Evolutionary conservation across 2,797 vertebrate species (phyloP), one percentile per base, ranked within the genome.

Genomic region (Lemur catta): DNA sequence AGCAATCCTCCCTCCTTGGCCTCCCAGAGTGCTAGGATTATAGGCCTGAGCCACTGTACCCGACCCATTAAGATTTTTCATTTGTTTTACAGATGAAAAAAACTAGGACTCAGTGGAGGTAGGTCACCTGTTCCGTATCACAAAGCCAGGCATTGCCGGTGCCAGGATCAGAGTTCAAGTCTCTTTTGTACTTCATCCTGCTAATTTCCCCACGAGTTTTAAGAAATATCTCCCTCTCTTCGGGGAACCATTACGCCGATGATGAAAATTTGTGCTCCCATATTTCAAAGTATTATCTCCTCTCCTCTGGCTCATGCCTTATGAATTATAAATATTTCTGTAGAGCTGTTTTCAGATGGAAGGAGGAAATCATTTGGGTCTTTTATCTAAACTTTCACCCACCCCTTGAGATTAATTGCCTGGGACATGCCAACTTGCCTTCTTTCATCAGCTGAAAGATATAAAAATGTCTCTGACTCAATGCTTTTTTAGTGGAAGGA

Each of bases 361-460:
- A 98, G 46, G 89, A 96, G n/a, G 38, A 78, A 86, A 72, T 79
- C 59, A 94, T 76, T 88, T 86, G 67, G 97, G 59, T 17, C 43
- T 92, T 93, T 97, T 86, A 96, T 87, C 88, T 96, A 81, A 92
- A 94, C n/a, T 75, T 95, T 95, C 65, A 82, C 82, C 59, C 30
- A 46, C 75, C 55, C 41, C 78, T 97, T 92, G 75, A 20, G 69
- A 93, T 72, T 90, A 97, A 15, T 94, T 85, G 75, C 82, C 92
- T 52, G 75, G 48, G 30, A 97, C 65, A 35, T 87, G 57, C 65
- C 92, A 91, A 50, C 96, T 94, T 93, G 35, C 57, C 59, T 90
- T 75, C 76, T 92, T 75, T 78, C 20, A 87, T 90, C 52, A 84
- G 59, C 43, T 81, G 33, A 59, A 71, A 92, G 30, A 91, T 89